phyloP scores from a whole-genome alignment of 1,140 invertebrate species.

The Zaprionus inermis region DNA sequence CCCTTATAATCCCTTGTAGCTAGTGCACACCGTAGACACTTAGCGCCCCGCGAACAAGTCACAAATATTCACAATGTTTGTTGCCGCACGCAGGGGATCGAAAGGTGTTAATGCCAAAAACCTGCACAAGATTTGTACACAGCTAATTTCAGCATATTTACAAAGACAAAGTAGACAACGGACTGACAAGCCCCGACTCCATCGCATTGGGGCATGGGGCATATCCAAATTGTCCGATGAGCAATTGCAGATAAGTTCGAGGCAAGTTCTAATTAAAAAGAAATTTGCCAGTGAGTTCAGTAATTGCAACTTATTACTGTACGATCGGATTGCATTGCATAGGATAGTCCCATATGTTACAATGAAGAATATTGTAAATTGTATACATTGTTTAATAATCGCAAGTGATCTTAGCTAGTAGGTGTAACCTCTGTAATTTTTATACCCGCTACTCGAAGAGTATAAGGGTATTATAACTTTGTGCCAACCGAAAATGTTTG shows the following conservation, averaged over 20 bases:
- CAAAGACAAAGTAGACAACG: slow-evolving; percentile 72
- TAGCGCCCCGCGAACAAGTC: slow-evolving; percentile 19
- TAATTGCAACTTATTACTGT: no score
- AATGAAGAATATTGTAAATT: no score
- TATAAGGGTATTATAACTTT: no score
- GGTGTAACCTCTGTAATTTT: no score
- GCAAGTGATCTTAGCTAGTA: no score
- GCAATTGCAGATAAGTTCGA: slow-evolving; percentile 64
- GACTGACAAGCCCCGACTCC: slow-evolving; percentile 51
- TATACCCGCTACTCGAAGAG: no score
- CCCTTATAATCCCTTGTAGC: not conserved
- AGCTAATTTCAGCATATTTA: slow-evolving; percentile 77
- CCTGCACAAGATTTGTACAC: slow-evolving; percentile 78
- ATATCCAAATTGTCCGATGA: slow-evolving; percentile 38
- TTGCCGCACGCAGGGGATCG: slow-evolving; percentile 62
- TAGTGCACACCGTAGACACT: slow-evolving; percentile 14
- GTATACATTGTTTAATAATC: no score
- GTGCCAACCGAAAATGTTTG: no score
- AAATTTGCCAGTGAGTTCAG: slow-evolving; percentile 56
- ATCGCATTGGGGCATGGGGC: not conserved
- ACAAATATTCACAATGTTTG: slow-evolving; percentile 61
- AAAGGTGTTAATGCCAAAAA: slow-evolving; percentile 82
- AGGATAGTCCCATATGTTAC: no score
- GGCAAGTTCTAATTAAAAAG: slow-evolving; percentile 68
- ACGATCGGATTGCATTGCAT: no score